These are phyloP conservation scores for Geopemphigus sp. DNA, from an alignment of 1,140 invertebrate species.

Conservation along the genomic window DNA sequence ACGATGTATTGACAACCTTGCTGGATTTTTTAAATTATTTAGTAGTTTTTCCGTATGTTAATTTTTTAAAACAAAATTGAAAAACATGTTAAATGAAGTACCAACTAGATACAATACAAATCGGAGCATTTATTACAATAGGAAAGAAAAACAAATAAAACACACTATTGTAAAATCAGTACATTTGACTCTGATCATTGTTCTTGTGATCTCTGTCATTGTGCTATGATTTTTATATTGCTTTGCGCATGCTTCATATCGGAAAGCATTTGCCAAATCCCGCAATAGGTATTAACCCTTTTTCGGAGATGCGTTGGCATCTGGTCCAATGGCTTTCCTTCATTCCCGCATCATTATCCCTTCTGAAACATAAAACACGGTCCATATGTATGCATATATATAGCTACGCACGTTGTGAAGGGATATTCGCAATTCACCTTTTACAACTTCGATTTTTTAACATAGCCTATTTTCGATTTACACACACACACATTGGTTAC, in stretches of 20 bases:
- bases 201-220: no score
- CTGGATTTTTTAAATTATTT: no score
- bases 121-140: no score
- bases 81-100: no score
- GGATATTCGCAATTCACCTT: constrained; percentile 44
- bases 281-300: constrained; percentile 40
- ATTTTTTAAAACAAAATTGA: no score
- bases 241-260: constrained; percentile 20
- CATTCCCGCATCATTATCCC: not conserved
- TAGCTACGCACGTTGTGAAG: constrained; percentile 36
- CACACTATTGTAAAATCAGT: no score
- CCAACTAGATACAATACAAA: no score
- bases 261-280: constrained; percentile 31
- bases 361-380: constrained; percentile 18
- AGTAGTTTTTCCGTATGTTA: no score
- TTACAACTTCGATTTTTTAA: constrained; percentile 43
- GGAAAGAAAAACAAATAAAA: no score
- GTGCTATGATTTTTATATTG: constrained; percentile 28
- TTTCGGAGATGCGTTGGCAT: constrained; percentile 39
- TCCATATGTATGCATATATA: not conserved
- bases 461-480: not conserved
- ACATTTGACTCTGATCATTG: no score
- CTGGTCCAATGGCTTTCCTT: constrained; percentile 22
- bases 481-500: not conserved
- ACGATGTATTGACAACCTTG: no score